Conservation (phyloP, 2,888 invertebrate genomes). For the Ceraclea dissimilis region DNA sequence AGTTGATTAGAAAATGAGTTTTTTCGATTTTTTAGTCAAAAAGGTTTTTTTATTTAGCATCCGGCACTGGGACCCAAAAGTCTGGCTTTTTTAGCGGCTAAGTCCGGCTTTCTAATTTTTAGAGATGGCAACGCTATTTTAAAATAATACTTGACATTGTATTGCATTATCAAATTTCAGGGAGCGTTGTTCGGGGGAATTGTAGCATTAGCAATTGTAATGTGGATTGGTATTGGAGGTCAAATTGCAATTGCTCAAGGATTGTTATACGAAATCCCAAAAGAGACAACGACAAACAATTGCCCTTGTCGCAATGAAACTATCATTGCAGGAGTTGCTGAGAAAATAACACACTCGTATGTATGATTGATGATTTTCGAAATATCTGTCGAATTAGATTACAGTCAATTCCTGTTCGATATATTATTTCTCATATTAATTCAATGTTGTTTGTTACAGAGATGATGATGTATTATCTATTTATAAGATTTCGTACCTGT, state of each 20-base stretch:
- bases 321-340: not conserved
- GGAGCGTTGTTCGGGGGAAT: conserved; percentile 60
- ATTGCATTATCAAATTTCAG: too few species aligned
- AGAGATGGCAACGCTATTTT: too few species aligned
- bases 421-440: too few species aligned
- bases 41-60: too few species aligned
- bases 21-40: too few species aligned
- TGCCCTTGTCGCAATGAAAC: conserved; percentile 44
- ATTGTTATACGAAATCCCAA: conserved; percentile 33
- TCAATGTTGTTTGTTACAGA: conserved; percentile 17
- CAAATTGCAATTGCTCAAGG: conserved; percentile 50
- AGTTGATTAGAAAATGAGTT: too few species aligned
- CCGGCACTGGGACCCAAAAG: too few species aligned
- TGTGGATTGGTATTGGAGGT: conserved; percentile 60
- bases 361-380: not conserved
- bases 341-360: conserved; percentile 2
- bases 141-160: too few species aligned
- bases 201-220: conserved; percentile 51
- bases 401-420: too few species aligned
- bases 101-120: too few species aligned
- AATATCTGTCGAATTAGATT: too few species aligned
- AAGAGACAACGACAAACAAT: conserved; percentile 46
- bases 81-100: too few species aligned
- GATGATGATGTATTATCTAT: conserved; percentile 42
- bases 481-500: conserved; percentile 78